These are phyloP conservation scores for Sceloporus tristichus DNA, from an alignment of 2,113 vertebrate species.

Conservation along the genomic window DNA sequence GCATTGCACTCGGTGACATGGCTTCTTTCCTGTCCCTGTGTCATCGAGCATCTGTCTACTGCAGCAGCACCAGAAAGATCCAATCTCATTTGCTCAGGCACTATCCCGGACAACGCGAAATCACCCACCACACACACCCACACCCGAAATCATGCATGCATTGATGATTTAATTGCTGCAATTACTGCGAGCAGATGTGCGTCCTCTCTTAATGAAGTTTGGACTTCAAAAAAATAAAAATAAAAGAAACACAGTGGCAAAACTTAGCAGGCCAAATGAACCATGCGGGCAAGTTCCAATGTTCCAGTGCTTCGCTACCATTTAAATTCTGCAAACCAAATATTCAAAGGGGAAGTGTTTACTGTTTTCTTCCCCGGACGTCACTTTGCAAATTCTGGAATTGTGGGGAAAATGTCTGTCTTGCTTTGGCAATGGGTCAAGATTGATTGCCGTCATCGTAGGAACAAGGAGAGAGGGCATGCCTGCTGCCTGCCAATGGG, in stretches of 20 bases:
- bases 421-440: not conserved
- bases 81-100: not conserved
- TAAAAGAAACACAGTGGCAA: not conserved
- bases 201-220: not conserved
- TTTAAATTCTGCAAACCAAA: not conserved
- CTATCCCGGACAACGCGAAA: not conserved
- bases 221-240: not conserved
- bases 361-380: not conserved
- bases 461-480: not conserved
- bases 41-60: not conserved
- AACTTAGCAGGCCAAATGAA: constrained; percentile 1
- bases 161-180: not conserved
- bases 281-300: not conserved
- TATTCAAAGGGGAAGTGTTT: not conserved
- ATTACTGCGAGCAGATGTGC: constrained; percentile 7
- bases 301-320: not conserved
- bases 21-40: not conserved
- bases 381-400: not conserved
- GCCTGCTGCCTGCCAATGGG: constrained; percentile 22
- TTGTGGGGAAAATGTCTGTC: not conserved
- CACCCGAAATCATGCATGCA: not conserved
- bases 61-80: not conserved
- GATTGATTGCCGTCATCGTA: not conserved
- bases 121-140: not conserved
- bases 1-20: not conserved